Percentiles rank a stretch among this genome's conserved stretches.
These are phyloP conservation scores for Ahaetulla prasina DNA, from an alignment of 2,113 vertebrate species.

Conservation along the genomic window DNA sequence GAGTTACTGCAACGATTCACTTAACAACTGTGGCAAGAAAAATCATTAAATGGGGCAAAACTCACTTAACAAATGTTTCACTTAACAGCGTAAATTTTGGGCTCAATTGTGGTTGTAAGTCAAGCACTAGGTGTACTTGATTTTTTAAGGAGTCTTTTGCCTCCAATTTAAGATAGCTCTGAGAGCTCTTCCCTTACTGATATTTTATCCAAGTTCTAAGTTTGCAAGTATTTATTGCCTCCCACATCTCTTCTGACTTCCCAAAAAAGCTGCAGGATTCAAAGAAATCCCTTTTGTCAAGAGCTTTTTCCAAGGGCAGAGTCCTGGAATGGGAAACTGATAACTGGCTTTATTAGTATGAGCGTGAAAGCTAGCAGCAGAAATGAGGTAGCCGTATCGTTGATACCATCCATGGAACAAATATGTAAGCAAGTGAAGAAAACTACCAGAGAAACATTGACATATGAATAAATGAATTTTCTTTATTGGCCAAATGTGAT, in stretches of 20 bases:
- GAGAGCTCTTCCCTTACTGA: background rate
- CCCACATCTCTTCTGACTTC: background rate
- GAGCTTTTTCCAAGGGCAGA: background rate
- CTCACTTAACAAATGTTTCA: background rate
- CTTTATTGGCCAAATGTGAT: too few relatives aligned
- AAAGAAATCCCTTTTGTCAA: background rate
- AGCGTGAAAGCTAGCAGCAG: background rate
- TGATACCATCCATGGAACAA: background rate
- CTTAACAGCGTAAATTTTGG: background rate
- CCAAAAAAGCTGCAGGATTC: background rate
- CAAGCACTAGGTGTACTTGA: background rate
- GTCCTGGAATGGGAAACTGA: constrained; percentile 37
- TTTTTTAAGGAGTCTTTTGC: background rate
- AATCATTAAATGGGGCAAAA: background rate
- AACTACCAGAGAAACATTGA: background rate
- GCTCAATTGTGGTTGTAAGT: background rate
- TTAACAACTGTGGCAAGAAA: background rate
- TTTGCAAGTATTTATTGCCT: background rate
- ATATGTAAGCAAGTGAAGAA: background rate
- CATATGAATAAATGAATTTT: too few relatives aligned
- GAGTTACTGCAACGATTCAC: background rate
- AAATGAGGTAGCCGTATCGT: background rate
- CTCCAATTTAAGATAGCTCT: background rate
- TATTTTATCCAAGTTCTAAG: background rate
- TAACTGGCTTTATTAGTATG: constrained; percentile 43